Evolutionary conservation across 2,888 invertebrate species (phyloP).

Genomic region (Mimas tiliae): DNA sequence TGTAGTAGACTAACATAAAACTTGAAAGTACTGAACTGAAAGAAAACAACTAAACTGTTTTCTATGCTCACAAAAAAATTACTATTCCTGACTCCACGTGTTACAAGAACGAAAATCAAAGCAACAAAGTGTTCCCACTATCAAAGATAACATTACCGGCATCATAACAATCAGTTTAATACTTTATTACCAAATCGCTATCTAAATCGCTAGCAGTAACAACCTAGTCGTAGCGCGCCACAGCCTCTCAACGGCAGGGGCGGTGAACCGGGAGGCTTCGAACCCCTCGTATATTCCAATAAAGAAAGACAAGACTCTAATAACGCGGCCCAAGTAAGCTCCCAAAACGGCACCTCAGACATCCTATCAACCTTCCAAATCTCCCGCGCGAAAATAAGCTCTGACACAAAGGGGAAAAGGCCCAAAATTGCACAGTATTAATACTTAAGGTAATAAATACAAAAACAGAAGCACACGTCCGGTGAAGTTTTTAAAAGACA

Average conservation of each 20-base stretch:
- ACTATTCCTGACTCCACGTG: neutral
- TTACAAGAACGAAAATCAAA: neutral
- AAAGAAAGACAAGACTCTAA: conserved; percentile 77
- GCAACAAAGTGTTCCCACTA: neutral
- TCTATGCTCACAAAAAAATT: neutral
- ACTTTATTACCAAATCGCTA: neutral
- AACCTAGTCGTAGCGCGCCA: neutral
- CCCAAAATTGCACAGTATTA: conserved; percentile 33
- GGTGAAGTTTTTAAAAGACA: conserved; percentile 68
- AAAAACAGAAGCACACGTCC: conserved; percentile 69
- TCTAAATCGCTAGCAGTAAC: conserved; percentile 20
- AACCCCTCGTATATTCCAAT: conserved; percentile 73
- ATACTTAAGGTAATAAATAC: conserved; percentile 61
- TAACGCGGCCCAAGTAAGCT: conserved; percentile 74
- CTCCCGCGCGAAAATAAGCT: conserved; percentile 45
- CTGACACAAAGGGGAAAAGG: conserved; percentile 38
- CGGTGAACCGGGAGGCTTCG: conserved; percentile 38
- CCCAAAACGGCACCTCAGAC: conserved; percentile 74
- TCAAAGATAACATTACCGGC: neutral
- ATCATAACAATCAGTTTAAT: neutral
- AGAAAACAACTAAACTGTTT: no score
- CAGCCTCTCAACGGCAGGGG: neutral
- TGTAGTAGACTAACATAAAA: no score
- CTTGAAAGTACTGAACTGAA: no score
- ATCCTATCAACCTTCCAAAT: conserved; percentile 39